Evolutionary conservation across 1,140 invertebrate genomes (phyloP).

Genomic region (Drosophila carrolli): DNA sequence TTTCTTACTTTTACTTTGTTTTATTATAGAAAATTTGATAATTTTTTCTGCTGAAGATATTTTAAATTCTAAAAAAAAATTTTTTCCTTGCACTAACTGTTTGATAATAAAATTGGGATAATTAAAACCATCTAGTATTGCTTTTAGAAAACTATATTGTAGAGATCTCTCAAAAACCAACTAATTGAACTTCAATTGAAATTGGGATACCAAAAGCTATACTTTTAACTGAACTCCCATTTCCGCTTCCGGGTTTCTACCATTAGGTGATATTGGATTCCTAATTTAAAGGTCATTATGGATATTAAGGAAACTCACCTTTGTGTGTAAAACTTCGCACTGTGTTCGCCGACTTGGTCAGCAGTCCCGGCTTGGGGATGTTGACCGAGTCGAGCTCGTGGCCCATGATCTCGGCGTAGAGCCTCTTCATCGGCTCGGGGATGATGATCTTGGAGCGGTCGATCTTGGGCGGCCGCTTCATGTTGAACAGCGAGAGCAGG

Average conservation of each 20-base stretch:
- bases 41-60: too few relatives aligned
- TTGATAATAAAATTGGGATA: too few relatives aligned
- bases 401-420: constrained; percentile 89
- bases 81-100: too few relatives aligned
- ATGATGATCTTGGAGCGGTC: constrained; percentile 87
- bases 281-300: background rate
- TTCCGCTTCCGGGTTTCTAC: background rate
- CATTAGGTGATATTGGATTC: background rate
- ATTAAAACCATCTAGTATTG: too few relatives aligned
- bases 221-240: background rate
- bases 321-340: constrained; percentile 93
- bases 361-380: constrained; percentile 89
- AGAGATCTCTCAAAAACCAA: too few relatives aligned
- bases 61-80: too few relatives aligned
- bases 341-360: constrained; percentile 91
- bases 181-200: too few relatives aligned
- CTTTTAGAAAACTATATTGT: too few relatives aligned
- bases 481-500: constrained; percentile 91
- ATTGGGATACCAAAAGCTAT: too few relatives aligned
- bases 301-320: constrained; percentile 86
- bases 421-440: constrained; percentile 91
- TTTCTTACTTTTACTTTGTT: too few relatives aligned
- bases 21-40: too few relatives aligned
- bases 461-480: constrained; percentile 86
- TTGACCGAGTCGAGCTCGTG: constrained; percentile 86